Conservation (phyloP, 1,140 invertebrate species). For the Drosophila dunni region DNA sequence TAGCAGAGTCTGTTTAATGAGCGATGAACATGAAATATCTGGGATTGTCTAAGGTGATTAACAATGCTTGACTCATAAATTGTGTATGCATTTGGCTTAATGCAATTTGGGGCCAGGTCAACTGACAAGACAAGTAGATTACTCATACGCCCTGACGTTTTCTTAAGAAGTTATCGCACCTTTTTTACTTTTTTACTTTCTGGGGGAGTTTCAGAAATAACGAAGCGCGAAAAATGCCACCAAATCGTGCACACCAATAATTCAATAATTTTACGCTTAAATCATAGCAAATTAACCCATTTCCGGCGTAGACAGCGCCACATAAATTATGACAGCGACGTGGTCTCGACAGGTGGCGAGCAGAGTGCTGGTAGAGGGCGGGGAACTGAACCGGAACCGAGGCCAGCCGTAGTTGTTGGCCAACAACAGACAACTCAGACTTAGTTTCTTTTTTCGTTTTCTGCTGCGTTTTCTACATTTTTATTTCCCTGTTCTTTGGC, state of each 20-base stretch:
- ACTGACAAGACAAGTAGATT: slow-evolving; percentile 34
- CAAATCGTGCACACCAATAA: slow-evolving; percentile 75
- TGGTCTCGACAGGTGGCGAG: slow-evolving; percentile 17
- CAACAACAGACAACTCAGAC: slow-evolving; percentile 12
- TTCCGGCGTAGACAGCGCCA: slow-evolving; percentile 79
- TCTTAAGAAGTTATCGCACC: slow-evolving; percentile 38
- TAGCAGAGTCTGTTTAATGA: slow-evolving; percentile 38
- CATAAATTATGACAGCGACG: slow-evolving; percentile 75
- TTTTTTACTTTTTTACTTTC: neutral
- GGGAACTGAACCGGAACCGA: slow-evolving; percentile 15
- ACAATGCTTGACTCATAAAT: slow-evolving; percentile 18
- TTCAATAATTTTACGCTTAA: slow-evolving; percentile 83
- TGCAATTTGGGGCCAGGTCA: slow-evolving; percentile 46
- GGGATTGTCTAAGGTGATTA: slow-evolving; percentile 39
- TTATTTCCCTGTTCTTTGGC: slow-evolving; percentile 5
- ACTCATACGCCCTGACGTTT: slow-evolving; percentile 44
- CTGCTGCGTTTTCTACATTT: neutral
- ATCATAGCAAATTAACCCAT: slow-evolving; percentile 83
- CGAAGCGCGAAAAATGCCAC: slow-evolving; percentile 58
- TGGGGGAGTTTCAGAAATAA: slow-evolving; percentile 16
- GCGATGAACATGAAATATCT: slow-evolving; percentile 46
- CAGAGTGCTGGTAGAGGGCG: neutral
- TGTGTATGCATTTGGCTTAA: slow-evolving; percentile 58
- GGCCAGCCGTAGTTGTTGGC: slow-evolving; percentile 5
- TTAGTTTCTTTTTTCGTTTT: slow-evolving; percentile 1